phyloP scores from a whole-genome alignment of 2,888 invertebrate species.

The Ophion ventricosus region DNA sequence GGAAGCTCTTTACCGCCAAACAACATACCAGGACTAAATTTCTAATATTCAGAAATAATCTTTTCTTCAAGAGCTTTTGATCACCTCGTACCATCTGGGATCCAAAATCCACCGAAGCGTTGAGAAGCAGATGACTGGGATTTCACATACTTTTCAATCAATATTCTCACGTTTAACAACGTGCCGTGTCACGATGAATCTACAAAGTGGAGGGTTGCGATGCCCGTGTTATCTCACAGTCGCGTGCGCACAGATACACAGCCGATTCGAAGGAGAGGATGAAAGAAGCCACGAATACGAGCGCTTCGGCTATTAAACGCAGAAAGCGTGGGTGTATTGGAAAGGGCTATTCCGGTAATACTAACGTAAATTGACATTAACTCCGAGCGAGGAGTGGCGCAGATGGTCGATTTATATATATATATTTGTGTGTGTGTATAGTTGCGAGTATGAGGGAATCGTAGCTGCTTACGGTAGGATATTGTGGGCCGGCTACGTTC shows the following conservation, averaged over 20 bases:
- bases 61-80: background rate
- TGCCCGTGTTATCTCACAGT: background rate
- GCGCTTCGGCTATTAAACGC: conserved; percentile 62
- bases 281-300: conserved; percentile 58
- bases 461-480: conserved; percentile 34
- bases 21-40: background rate
- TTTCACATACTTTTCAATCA: background rate
- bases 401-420: conserved; percentile 47
- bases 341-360: conserved; percentile 70
- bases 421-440: conserved; percentile 16
- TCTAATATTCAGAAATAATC: background rate
- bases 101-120: background rate
- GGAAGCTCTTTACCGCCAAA: background rate
- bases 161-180: background rate
- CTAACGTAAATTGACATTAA: conserved; percentile 71
- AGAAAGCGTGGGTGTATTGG: conserved; percentile 67
- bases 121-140: too few species aligned
- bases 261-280: background rate
- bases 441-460: conserved; percentile 39
- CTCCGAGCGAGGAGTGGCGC: conserved; percentile 66
- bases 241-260: conserved; percentile 12
- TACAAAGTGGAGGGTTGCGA: background rate
- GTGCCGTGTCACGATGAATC: background rate
- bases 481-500: conserved; percentile 41
- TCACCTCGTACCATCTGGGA: background rate